Evolutionary conservation across 2,888 invertebrate species (phyloP).

Genomic region (Lepas anatifera): DNA sequence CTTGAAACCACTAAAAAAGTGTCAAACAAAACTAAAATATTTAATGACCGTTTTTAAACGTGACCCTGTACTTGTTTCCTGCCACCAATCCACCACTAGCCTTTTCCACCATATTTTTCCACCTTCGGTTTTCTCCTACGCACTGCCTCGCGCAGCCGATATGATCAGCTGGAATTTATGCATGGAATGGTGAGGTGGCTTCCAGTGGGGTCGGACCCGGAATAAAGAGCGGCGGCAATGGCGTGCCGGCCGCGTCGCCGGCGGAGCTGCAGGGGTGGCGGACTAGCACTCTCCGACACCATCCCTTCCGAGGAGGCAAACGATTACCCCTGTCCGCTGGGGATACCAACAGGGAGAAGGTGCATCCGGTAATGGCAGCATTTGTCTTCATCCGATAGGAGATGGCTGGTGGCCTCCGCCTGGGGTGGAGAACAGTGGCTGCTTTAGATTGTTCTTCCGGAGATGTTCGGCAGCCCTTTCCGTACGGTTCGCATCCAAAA

Average conservation of each 20-base stretch:
- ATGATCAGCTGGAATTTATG: not conserved
- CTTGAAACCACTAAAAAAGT: no score
- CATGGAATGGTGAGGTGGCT: not conserved
- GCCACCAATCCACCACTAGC: no score
- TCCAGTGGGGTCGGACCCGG: not conserved
- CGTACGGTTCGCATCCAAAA: not conserved
- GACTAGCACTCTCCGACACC: no score
- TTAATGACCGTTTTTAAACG: no score
- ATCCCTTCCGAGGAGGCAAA: not conserved
- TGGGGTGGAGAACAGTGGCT: not conserved
- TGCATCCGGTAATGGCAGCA: not conserved
- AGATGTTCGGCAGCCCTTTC: not conserved
- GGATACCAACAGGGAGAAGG: not conserved
- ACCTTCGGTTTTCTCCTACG: not conserved
- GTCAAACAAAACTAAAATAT: no score
- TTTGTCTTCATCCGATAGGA: not conserved
- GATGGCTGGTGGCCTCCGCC: not conserved
- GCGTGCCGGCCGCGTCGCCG: no score
- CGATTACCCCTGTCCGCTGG: not conserved
- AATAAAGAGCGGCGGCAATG: not conserved
- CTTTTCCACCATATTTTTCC: no score
- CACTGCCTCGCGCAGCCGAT: not conserved
- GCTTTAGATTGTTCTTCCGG: not conserved
- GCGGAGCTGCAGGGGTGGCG: no score
- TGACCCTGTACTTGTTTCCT: no score